A percentile compares a stretch with the other conserved stretches of the same genome.
These are phyloP conservation scores for Laothoe populi DNA, from an alignment of 2,888 invertebrate genomes.

Conservation along the genomic window DNA sequence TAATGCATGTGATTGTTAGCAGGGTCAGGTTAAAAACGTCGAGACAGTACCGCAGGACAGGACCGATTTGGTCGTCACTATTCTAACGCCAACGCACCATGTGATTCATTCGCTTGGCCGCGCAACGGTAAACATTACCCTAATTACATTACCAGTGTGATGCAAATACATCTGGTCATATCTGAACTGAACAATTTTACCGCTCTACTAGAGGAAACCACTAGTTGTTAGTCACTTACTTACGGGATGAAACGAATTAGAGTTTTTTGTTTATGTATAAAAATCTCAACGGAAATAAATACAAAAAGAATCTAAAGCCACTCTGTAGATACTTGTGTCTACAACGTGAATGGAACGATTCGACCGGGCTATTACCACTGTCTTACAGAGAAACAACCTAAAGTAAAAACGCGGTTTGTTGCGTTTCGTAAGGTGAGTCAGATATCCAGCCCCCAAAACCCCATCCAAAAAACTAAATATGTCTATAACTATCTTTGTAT, in stretches of 20 bases:
- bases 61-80: constrained; percentile 67
- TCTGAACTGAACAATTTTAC: constrained; percentile 36
- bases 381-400: too few relatives aligned
- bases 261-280: too few relatives aligned
- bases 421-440: too few relatives aligned
- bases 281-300: too few relatives aligned
- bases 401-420: too few relatives aligned
- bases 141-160: constrained; percentile 64
- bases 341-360: too few relatives aligned
- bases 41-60: constrained; percentile 55
- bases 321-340: too few relatives aligned
- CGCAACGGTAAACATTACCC: constrained; percentile 76
- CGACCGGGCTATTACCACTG: too few relatives aligned
- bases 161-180: constrained; percentile 49
- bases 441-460: too few relatives aligned
- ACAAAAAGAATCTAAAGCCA: too few relatives aligned
- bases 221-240: neutral
- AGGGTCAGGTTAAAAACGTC: constrained; percentile 62
- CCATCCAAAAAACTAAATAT: too few relatives aligned
- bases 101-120: constrained; percentile 78
- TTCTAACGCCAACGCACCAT: constrained; percentile 68
- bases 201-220: neutral
- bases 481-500: too few relatives aligned
- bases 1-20: constrained; percentile 46
- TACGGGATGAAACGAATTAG: neutral